Evolutionary conservation across 1,140 invertebrate genomes (phyloP), one percentile per base, ranked within the genome.

Genomic region (Neelides sp.): DNA sequence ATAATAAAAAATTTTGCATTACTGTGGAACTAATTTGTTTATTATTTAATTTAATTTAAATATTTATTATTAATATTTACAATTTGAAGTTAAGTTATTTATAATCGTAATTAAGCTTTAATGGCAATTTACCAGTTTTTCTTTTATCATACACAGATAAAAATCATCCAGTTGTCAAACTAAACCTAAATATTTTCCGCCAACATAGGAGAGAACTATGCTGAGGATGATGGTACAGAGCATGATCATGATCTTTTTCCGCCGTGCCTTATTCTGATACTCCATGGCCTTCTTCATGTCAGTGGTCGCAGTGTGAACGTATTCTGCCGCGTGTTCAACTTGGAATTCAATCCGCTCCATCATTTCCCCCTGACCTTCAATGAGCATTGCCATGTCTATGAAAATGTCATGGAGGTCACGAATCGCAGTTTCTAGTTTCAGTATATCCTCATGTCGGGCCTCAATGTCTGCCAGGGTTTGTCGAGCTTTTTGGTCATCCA

Each of bases 321-420:
- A 79, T 59, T 78, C 76, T 54, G 73, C 41, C 12, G 85, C 79
- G 66, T 82, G 76, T 60, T 79, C 77, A 42, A 93, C 87, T 71
- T 91, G 85, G 72, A 85, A 84, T 73, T 93, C 88, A 69, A 93
- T 88, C 64, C 83, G 72, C 72, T 92, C 86, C 63, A 92, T 78
- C 76, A 91, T 80, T 72, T 92, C 87, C 64, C 87, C 87, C 72
- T 86, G 83, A 65, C 73, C 73, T 61, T 83, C 79, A 19, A 86
- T 74, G 24, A 83, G 68, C 66, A 81, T 76, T 30, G 81, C 79
- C 66, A 86, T 76, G 66, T 85, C 79, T 61, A 77, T 70, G 70
- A 91, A 90, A 71, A 90, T 79, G 60, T 87, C 83, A 64, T 78
- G 77, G 39, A 92, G 70, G 67, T 89, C 83, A 55, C 68, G 68